These are phyloP conservation scores for Forpus xanthops DNA, from an alignment of 2,797 vertebrate genomes.

Conservation along the genomic window DNA sequence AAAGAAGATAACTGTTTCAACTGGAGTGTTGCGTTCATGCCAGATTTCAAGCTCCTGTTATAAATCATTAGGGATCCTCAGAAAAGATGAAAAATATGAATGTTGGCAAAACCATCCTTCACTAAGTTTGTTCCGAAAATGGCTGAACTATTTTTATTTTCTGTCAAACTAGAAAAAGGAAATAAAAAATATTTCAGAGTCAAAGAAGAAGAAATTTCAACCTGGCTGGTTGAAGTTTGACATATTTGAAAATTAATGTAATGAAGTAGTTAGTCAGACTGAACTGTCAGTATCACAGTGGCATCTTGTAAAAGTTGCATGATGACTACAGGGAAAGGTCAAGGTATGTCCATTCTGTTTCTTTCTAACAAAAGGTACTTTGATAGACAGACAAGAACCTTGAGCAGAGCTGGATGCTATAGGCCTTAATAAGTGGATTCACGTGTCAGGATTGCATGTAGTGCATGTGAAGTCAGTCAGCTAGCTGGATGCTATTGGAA, in stretches of 20 bases:
- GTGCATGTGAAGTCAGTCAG: not conserved
- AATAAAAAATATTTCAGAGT: not conserved
- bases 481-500: not conserved
- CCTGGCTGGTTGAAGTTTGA: not conserved
- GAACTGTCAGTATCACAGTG: not conserved
- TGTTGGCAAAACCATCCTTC: not conserved
- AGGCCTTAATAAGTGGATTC: not conserved
- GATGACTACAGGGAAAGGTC: not conserved
- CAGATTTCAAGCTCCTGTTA: conserved; percentile 2
- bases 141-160: conserved; percentile 35
- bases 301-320: not conserved
- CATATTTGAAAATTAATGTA: not conserved
- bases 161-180: not conserved
- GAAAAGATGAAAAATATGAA: conserved; percentile 14
- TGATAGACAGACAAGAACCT: not conserved
- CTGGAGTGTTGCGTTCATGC: not conserved
- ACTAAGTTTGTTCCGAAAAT: conserved; percentile 9
- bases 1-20: not conserved
- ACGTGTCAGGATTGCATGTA: not conserved
- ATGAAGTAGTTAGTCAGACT: not conserved
- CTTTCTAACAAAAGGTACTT: not conserved
- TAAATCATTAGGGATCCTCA: not conserved
- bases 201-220: not conserved
- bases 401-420: not conserved
- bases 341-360: not conserved